phyloP scores from a whole-genome alignment of 2,888 invertebrate species.

The Aricia artaxerxes region DNA sequence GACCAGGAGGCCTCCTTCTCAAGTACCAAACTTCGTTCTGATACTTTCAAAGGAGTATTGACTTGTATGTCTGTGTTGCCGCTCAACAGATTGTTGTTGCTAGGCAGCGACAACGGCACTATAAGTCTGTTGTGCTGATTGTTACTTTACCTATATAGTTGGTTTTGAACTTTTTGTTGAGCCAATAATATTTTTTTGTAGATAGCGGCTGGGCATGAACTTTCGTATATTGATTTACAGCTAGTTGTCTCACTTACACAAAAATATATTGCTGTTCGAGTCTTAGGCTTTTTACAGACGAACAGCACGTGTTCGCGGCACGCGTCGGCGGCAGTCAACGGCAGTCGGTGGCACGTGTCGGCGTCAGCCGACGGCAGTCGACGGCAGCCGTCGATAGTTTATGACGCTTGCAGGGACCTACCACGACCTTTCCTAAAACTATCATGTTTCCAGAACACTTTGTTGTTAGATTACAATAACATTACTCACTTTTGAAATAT shows the following conservation, averaged over 20 bases:
- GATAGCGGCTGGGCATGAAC: neutral
- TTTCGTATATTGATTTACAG: neutral
- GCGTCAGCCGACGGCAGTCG: too few species aligned
- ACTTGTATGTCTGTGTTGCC: conserved; percentile 95
- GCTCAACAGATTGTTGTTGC: conserved; percentile 91
- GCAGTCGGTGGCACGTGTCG: too few species aligned
- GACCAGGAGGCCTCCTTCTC: conserved; percentile 88
- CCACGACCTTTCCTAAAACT: too few species aligned
- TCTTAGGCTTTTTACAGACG: too few species aligned
- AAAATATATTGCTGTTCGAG: neutral
- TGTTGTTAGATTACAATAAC: too few species aligned
- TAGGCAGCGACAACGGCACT: conserved; percentile 96
- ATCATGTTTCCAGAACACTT: too few species aligned
- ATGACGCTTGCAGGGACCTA: too few species aligned
- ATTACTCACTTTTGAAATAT: too few species aligned
- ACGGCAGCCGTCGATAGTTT: neutral
- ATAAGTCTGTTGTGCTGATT: conserved; percentile 88
- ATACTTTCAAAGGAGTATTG: conserved; percentile 94
- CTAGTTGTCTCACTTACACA: neutral
- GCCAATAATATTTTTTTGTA: neutral
- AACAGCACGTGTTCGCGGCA: too few species aligned
- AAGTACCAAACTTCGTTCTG: conserved; percentile 91
- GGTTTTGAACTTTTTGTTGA: too few species aligned
- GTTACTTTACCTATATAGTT: conserved; percentile 12
- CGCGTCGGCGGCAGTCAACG: too few species aligned